Evolutionary conservation across 2,888 invertebrate species (phyloP).

Genomic region (Erebia aethiops): DNA sequence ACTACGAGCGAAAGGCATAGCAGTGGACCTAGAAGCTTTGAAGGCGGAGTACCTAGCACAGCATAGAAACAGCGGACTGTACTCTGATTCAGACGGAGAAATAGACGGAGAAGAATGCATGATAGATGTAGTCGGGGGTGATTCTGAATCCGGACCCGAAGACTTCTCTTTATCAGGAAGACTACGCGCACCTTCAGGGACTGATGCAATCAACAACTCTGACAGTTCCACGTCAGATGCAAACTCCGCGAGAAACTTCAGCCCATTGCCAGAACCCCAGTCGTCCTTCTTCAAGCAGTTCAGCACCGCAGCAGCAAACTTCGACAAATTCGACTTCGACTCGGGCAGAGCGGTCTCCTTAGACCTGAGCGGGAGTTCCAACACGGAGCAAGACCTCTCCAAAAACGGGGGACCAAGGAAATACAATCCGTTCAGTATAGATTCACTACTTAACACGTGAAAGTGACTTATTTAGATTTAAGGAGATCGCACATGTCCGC

Average conservation of each 20-base stretch:
- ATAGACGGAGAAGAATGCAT: conserved; percentile 87
- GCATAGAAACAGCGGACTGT: conserved; percentile 84
- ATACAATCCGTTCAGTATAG: conserved; percentile 95
- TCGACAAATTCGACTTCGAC: conserved; percentile 79
- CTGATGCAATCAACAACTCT: conserved; percentile 83
- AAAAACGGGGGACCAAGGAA: conserved; percentile 84
- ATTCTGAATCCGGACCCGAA: conserved; percentile 86
- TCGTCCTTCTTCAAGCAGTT: conserved; percentile 76
- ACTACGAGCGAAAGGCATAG: conserved; percentile 94
- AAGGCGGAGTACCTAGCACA: conserved; percentile 93
- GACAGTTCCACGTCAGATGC: conserved; percentile 81
- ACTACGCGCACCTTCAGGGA: conserved; percentile 82
- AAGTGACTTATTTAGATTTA: conserved; percentile 61
- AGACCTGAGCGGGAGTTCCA: conserved; percentile 73
- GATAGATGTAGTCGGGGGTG: conserved; percentile 93
- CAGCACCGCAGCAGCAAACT: conserved; percentile 63
- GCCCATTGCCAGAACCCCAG: conserved; percentile 74
- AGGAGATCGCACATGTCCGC: conserved; percentile 1
- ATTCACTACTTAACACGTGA: conserved; percentile 90
- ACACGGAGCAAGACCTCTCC: conserved; percentile 73
- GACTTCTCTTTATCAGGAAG: conserved; percentile 84
- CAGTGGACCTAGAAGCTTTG: conserved; percentile 92
- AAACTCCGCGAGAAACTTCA: conserved; percentile 73
- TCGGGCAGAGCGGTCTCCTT: conserved; percentile 78
- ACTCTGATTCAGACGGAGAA: conserved; percentile 84